Percentiles rank a stretch among this genome's conserved stretches.
These are phyloP conservation scores for Nysson spinosus DNA, from an alignment of 2,888 invertebrate species.

Conservation along the genomic window DNA sequence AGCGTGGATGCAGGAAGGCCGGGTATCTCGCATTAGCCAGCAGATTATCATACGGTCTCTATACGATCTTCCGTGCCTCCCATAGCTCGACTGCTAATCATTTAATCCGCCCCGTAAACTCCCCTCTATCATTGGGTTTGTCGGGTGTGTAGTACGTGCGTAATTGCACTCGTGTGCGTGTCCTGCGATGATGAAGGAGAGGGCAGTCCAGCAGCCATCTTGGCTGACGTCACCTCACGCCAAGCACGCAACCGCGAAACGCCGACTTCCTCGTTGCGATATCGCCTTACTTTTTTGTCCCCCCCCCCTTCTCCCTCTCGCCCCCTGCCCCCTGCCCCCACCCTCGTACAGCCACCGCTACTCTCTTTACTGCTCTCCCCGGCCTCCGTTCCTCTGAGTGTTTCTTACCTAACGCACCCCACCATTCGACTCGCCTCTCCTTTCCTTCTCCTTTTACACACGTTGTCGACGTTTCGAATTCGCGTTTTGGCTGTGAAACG, in stretches of 20 bases:
- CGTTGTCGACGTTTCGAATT: slow-evolving; percentile 23
- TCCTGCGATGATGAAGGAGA: slow-evolving; percentile 51
- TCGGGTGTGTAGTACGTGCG: slow-evolving; percentile 24
- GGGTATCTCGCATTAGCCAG: neutral
- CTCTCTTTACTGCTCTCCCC: slow-evolving; percentile 10
- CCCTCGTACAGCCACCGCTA: slow-evolving; percentile 3
- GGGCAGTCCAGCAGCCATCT: slow-evolving; percentile 57
- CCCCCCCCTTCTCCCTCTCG: slow-evolving; percentile 15
- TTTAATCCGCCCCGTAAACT: slow-evolving; percentile 58
- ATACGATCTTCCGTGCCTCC: slow-evolving; percentile 3
- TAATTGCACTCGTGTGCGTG: slow-evolving; percentile 28
- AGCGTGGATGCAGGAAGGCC: too few species aligned
- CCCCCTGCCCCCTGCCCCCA: neutral
- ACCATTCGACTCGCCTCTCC: slow-evolving; percentile 6
- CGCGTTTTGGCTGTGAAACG: slow-evolving; percentile 57
- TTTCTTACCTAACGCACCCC: slow-evolving; percentile 6
- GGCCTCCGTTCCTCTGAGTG: slow-evolving; percentile 5
- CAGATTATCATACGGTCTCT: neutral
- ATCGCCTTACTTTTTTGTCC: slow-evolving; percentile 62
- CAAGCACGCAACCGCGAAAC: slow-evolving; percentile 65
- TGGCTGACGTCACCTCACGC: slow-evolving; percentile 65
- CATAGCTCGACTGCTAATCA: slow-evolving; percentile 50
- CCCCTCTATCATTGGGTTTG: slow-evolving; percentile 59
- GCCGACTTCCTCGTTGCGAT: slow-evolving; percentile 62
- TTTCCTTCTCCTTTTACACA: slow-evolving; percentile 12